Evolutionary conservation across 2,797 vertebrate species (phyloP), one percentile per base, ranked within the genome.

Genomic region (Tachyglossus aculeatus): DNA sequence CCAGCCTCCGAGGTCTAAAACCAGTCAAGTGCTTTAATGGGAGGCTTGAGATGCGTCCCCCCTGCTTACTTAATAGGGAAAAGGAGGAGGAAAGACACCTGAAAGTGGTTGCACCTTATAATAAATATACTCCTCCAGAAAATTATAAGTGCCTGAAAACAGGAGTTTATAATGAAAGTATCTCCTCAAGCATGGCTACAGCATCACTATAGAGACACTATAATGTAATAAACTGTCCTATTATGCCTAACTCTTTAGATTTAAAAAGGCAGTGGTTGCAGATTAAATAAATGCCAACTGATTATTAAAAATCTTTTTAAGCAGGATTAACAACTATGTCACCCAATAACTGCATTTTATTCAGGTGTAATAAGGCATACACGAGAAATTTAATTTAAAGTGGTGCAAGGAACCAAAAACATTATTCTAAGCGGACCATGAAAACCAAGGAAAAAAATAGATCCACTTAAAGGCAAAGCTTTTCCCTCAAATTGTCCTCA

Each of bases 81-180:
- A 80, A 61, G 55, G 47, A 60, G 59, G 44, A n/a, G 56, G 77
- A 66, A 73, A 45, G 39, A 77, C 56, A 74, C 83, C 55, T 50
- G 65, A 80, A 71, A 76, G 81, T 78, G 78, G 81, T 81, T 78
- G 65, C 78, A 75, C 76, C 55, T 50, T 81, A 71, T 81, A 87
- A 81, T 81, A 83, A 85, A 80, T 83, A 74, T 59, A 76, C 71
- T 81, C 71, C 74, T 85, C 81, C 76, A 83, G 82, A 80, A 91
- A 91, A 88, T 87, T 91, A 51, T 77, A 88, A 90, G 79, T 76
- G 83, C 80, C 75, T 88, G 72, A 90, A 91, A 91, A 85, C 74
- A 80, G 69, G 78, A 88, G 79, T 86, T 87, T 88, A 71, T 88
- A 91, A 92, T 90, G 90, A 91, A 91, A 92, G 88, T 84, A 79